A percentile compares a stretch with the other conserved stretches of the same genome.
Conservation (phyloP, 2,888 invertebrate genomes). For the Andrena flavipes region DNA sequence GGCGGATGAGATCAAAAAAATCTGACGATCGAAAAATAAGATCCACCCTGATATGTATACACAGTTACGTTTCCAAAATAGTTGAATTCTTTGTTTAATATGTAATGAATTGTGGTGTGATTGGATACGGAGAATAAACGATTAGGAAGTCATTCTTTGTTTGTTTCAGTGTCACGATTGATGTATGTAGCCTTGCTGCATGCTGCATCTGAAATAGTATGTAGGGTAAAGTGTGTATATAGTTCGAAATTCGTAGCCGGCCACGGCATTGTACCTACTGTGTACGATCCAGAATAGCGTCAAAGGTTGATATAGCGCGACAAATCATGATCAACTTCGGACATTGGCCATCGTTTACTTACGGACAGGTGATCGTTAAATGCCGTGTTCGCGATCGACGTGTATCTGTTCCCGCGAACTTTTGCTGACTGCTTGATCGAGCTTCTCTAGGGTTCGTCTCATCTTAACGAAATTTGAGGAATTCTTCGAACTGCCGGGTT, state of each 20-base stretch:
- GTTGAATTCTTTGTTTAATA: not conserved
- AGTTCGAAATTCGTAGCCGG: slow-evolving; percentile 44
- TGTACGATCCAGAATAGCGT: slow-evolving; percentile 48
- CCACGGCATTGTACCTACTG: slow-evolving; percentile 24
- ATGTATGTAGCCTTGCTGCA: slow-evolving; percentile 15
- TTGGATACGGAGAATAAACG: not conserved
- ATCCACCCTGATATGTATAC: not conserved
- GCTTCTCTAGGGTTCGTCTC: slow-evolving; percentile 12
- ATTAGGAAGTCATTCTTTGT: slow-evolving; percentile 10
- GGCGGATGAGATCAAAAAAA: too few relatives aligned
- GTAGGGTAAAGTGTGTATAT: slow-evolving; percentile 40
- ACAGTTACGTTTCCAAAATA: not conserved
- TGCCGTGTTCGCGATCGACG: slow-evolving; percentile 19
- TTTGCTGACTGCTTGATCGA: slow-evolving; percentile 25
- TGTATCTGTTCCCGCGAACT: slow-evolving; percentile 18
- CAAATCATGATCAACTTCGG: slow-evolving; percentile 55
- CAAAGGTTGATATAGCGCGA: slow-evolving; percentile 28
- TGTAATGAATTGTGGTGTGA: not conserved
- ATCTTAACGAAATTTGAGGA: slow-evolving; percentile 11
- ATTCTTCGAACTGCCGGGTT: slow-evolving; percentile 24
- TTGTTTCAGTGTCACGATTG: slow-evolving; percentile 1
- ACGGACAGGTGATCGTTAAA: slow-evolving; percentile 26
- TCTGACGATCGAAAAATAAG: too few relatives aligned
- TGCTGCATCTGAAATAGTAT: slow-evolving; percentile 51
- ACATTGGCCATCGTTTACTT: slow-evolving; percentile 56